These are phyloP conservation scores for Ahaetulla prasina DNA, from an alignment of 2,113 vertebrate species.

Conservation along the genomic window DNA sequence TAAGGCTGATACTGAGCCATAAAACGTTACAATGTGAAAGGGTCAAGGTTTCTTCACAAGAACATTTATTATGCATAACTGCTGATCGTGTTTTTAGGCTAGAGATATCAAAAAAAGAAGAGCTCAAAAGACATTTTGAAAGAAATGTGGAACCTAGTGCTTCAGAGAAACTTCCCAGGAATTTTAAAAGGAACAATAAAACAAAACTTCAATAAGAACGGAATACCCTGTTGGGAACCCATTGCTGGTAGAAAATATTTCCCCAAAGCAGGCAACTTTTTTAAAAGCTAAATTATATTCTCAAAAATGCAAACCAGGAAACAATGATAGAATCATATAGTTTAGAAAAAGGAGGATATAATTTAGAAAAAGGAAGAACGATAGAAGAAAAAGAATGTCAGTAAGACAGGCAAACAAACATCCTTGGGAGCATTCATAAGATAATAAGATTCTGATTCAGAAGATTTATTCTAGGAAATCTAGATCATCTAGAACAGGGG, in stretches of 20 bases:
- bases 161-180: background rate
- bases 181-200: background rate
- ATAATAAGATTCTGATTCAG: background rate
- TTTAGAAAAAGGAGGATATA: background rate
- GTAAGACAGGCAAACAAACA: background rate
- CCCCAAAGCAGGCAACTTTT: background rate
- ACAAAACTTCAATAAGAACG: background rate
- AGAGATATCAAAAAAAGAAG: background rate
- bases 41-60: background rate
- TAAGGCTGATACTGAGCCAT: background rate
- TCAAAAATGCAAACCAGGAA: background rate
- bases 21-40: background rate
- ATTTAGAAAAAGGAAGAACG: background rate
- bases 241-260: background rate
- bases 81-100: background rate
- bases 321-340: background rate
- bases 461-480: background rate
- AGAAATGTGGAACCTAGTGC: background rate
- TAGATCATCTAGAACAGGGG: background rate
- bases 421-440: background rate
- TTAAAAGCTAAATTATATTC: background rate
- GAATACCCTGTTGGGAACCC: background rate
- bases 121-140: background rate
- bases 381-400: background rate
- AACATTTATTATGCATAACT: background rate